A percentile compares a stretch with the other conserved stretches of the same genome.
Evolutionary conservation across 2,797 vertebrate species (phyloP).

Genomic region (Tragopan temminckii): DNA sequence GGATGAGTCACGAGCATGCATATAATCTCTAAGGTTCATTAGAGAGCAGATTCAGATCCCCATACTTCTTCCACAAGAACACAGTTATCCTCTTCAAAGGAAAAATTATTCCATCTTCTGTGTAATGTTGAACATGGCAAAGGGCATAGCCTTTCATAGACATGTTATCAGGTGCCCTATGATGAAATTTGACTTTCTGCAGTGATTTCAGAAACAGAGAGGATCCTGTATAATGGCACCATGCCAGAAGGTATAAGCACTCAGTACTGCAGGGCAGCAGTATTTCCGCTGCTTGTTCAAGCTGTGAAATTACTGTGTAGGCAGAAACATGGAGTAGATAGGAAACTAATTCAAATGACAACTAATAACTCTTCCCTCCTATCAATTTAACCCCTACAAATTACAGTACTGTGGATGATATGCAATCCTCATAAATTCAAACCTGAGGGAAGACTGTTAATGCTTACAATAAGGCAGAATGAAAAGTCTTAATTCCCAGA

Average conservation of each 20-base stretch:
- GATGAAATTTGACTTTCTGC: not conserved
- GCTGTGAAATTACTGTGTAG: not conserved
- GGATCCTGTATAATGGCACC: not conserved
- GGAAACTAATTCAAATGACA: not conserved
- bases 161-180: not conserved
- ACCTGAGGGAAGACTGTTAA: not conserved
- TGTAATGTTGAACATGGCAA: not conserved
- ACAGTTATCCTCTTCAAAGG: not conserved
- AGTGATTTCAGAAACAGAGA: not conserved
- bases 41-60: not conserved
- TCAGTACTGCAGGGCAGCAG: not conserved
- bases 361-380: not conserved
- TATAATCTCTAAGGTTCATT: not conserved
- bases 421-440: not conserved
- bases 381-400: not conserved
- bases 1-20: not conserved
- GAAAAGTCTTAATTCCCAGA: not conserved
- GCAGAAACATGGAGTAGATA: not conserved
- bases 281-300: not conserved
- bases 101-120: not conserved
- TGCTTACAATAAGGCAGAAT: not conserved
- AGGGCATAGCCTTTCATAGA: not conserved
- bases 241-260: not conserved
- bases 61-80: fast-evolving
- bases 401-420: not conserved